These are phyloP conservation scores for Ellobius talpinus DNA, from an alignment of 2,113 vertebrate genomes.

Conservation along the genomic window DNA sequence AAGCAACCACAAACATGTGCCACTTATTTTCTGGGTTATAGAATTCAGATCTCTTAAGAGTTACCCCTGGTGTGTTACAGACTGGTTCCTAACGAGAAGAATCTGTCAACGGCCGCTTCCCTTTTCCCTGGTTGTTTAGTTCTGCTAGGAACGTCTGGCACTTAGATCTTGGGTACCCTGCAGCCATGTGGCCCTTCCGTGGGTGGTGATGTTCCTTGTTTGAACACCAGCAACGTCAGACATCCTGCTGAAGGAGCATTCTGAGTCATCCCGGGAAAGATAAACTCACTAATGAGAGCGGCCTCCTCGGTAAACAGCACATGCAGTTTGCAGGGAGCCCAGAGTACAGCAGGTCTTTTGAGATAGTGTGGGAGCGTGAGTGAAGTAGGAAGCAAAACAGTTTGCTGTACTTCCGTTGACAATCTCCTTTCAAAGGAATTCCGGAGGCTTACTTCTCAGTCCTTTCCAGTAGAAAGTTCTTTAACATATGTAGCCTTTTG, in stretches of 20 bases:
- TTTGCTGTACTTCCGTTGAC: conserved; percentile 8
- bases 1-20: neutral
- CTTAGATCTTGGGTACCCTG: conserved; percentile 20
- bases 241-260: neutral
- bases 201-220: neutral
- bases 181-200: neutral
- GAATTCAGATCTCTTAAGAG: neutral
- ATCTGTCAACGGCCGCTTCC: neutral
- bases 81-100: neutral
- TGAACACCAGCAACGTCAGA: neutral
- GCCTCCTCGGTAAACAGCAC: neutral
- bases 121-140: conserved; percentile 1
- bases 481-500: neutral
- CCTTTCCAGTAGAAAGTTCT: conserved; percentile 4
- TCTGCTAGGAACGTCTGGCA: neutral
- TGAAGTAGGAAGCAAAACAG: neutral
- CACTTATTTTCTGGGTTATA: conserved; percentile 19
- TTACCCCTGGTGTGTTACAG: neutral
- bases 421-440: neutral
- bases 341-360: neutral
- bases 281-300: neutral
- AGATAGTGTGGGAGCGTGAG: neutral
- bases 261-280: neutral
- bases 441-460: neutral
- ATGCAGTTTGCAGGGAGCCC: neutral